Percentiles rank a stretch among this genome's conserved stretches.
phyloP scores from a whole-genome alignment of 64 coral and sea anemone genomes.

The Actinia tenebrosa region DNA sequence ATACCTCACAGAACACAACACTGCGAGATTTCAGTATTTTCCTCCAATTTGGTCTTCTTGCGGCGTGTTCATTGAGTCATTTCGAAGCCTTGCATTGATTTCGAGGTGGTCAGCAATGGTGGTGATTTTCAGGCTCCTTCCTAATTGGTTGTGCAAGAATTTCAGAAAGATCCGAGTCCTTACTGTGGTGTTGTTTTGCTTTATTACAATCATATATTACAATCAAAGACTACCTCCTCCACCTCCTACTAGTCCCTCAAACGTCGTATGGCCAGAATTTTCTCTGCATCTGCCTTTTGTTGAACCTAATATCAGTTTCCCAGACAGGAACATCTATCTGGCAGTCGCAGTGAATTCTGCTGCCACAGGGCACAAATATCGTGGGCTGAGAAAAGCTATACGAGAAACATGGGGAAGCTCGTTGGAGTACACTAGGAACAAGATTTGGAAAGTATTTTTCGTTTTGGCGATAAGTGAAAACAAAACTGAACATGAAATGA shows the following conservation, averaged over 20 bases:
- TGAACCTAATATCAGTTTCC: background rate
- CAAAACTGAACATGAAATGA: background rate
- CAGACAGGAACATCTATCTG: background rate
- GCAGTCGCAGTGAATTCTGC: constrained; percentile 12
- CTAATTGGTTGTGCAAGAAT: background rate
- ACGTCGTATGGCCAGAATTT: background rate
- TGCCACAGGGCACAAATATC: background rate
- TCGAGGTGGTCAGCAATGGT: no score
- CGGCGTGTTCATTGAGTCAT: no score
- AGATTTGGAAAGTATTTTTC: constrained; percentile 15
- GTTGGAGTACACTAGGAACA: background rate
- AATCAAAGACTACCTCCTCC: background rate
- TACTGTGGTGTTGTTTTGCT: background rate
- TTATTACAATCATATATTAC: background rate
- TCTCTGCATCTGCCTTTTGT: background rate
- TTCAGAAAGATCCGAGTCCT: background rate
- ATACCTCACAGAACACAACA: no score
- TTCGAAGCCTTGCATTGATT: no score
- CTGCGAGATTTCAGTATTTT: no score
- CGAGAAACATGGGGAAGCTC: no score
- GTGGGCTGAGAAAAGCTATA: background rate
- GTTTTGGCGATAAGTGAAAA: background rate
- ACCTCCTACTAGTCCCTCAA: background rate
- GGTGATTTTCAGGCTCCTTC: background rate
- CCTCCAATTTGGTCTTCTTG: no score